Conservation (phyloP, 2,888 invertebrate species). For the Augochlorella aurata region DNA sequence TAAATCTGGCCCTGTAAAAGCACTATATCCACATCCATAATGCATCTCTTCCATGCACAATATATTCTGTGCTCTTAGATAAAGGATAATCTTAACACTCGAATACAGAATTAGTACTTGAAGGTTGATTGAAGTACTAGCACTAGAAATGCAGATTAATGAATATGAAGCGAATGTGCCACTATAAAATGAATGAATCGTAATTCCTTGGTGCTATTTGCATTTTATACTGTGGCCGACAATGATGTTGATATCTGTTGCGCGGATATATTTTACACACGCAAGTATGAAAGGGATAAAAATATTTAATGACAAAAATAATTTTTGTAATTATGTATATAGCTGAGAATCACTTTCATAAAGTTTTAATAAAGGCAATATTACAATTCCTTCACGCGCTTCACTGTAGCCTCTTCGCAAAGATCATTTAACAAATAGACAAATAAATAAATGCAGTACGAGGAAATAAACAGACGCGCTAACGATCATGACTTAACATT, state of each 20-base stretch:
- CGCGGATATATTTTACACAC: slow-evolving; percentile 29
- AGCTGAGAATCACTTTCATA: slow-evolving; percentile 71
- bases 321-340: slow-evolving; percentile 67
- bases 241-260: slow-evolving; percentile 24
- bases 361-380: slow-evolving; percentile 68
- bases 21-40: slow-evolving; percentile 11
- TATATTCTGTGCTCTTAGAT: slow-evolving; percentile 24
- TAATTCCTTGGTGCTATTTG: slow-evolving; percentile 45
- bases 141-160: slow-evolving; percentile 6
- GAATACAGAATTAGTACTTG: slow-evolving; percentile 37
- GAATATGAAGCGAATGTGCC: slow-evolving; percentile 26
- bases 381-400: slow-evolving; percentile 15
- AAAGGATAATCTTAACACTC: slow-evolving; percentile 38
- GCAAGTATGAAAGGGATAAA: background rate
- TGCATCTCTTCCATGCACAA: slow-evolving; percentile 15
- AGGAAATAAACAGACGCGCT: slow-evolving; percentile 43
- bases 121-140: slow-evolving; percentile 36
- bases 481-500: slow-evolving; percentile 64
- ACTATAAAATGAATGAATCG: slow-evolving; percentile 25
- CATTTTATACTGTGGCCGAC: slow-evolving; percentile 21
- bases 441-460: background rate
- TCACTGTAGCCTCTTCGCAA: background rate
- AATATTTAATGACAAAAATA: slow-evolving; percentile 56
- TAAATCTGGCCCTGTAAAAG: slow-evolving; percentile 12
- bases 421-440: background rate